Percentiles rank a stretch among this genome's conserved stretches.
Evolutionary conservation across 2,113 vertebrate species (phyloP).

Genomic region (Dolichotis patagonum): DNA sequence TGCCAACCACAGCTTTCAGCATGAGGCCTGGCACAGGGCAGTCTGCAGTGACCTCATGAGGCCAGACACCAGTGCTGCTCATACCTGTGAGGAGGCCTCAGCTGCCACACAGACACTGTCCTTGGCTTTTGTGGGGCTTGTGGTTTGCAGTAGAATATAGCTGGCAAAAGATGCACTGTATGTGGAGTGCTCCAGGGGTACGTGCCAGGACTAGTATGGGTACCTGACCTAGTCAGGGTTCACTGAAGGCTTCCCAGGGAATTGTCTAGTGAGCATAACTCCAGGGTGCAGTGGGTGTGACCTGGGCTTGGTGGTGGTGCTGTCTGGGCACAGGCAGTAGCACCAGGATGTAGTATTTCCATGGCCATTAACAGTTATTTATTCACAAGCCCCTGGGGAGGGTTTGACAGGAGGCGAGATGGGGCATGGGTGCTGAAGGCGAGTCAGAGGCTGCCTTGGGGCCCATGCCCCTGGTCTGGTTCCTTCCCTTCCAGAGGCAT

Average conservation of each 20-base stretch:
- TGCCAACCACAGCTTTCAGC: neutral
- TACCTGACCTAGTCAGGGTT: neutral
- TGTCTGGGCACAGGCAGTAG: neutral
- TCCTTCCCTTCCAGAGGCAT: neutral
- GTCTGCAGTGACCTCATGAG: neutral
- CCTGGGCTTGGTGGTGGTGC: neutral
- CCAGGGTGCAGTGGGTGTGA: neutral
- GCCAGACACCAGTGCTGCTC: neutral
- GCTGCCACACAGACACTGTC: neutral
- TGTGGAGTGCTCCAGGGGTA: neutral
- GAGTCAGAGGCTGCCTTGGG: neutral
- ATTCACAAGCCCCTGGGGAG: neutral
- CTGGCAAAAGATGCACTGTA: neutral
- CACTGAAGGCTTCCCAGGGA: conserved; percentile 16
- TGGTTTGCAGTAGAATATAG: neutral
- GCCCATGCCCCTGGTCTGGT: neutral
- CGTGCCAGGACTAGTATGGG: neutral
- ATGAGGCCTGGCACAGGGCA: neutral
- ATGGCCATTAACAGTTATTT: neutral
- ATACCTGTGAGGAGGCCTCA: neutral
- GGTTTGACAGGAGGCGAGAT: neutral
- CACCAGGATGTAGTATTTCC: neutral
- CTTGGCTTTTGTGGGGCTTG: conserved; percentile 24
- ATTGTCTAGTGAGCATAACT: neutral
- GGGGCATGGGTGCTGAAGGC: neutral